Conservation (phyloP, 1,140 invertebrate genomes). For the Lepidurus packardi region DNA sequence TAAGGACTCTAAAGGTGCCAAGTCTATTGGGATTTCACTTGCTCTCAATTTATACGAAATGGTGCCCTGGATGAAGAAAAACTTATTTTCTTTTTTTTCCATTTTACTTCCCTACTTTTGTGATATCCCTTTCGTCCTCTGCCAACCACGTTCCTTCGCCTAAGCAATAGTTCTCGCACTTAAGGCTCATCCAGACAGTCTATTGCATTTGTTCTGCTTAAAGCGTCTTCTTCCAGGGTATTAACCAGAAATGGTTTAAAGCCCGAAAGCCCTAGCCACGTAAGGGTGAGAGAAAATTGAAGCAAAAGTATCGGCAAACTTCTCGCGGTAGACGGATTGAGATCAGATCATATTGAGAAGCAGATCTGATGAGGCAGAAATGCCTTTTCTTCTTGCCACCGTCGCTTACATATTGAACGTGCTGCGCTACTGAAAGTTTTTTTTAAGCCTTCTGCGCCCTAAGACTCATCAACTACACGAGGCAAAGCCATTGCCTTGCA, state of each 20-base stretch:
- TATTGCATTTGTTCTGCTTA: not conserved
- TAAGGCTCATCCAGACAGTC: not conserved
- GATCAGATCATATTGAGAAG: no score
- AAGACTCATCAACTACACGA: no score
- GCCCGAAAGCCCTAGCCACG: not conserved
- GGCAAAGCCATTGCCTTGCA: no score
- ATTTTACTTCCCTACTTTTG: not conserved
- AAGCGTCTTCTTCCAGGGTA: not conserved
- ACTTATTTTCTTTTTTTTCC: not conserved
- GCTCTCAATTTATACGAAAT: not conserved
- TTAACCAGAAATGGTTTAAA: not conserved
- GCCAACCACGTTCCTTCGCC: not conserved
- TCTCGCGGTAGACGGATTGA: not conserved
- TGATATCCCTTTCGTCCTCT: not conserved
- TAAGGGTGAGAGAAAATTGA: not conserved
- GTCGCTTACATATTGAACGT: no score
- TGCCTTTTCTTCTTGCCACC: no score
- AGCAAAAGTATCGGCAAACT: not conserved
- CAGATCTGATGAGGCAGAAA: no score
- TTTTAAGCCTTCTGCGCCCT: no score
- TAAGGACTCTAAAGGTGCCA: not conserved
- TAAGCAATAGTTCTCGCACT: not conserved
- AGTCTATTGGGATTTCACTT: slow-evolving; percentile 15
- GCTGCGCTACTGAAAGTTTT: no score
- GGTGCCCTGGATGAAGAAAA: not conserved